Conservation (phyloP, 2,113 vertebrate genomes). For the Pristiophorus japonicus region DNA sequence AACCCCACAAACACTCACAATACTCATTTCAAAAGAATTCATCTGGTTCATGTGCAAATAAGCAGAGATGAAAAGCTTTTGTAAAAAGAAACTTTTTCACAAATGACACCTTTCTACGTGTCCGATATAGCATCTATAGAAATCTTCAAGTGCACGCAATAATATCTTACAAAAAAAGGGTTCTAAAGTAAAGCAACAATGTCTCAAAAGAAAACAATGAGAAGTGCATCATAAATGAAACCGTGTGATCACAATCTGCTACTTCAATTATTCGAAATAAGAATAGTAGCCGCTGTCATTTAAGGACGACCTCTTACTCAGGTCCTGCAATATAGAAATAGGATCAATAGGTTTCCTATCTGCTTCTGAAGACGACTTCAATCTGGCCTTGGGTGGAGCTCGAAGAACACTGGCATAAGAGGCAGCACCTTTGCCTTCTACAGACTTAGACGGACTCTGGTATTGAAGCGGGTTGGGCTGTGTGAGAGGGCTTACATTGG, state of each 20-base stretch:
- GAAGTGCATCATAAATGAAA: conserved; percentile 21
- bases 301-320: conserved; percentile 12
- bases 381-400: not conserved
- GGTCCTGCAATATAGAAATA: conserved; percentile 33
- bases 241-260: not conserved
- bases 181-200: not conserved
- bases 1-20: conserved; percentile 10
- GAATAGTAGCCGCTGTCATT: conserved; percentile 35
- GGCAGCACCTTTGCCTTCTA: not conserved
- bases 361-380: not conserved
- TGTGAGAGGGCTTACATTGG: not conserved
- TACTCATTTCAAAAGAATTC: not conserved
- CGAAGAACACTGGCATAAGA: conserved; percentile 35
- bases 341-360: conserved; percentile 25
- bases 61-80: conserved; percentile 25
- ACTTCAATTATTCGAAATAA: conserved; percentile 24
- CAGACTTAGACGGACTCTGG: not conserved
- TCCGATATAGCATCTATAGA: conserved; percentile 32
- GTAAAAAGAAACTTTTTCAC: conserved; percentile 28
- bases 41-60: conserved; percentile 32
- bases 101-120: conserved; percentile 23
- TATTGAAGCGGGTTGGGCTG: not conserved
- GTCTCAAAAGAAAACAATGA: conserved; percentile 18
- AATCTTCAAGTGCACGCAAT: conserved; percentile 23
- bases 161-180: conserved; percentile 23